Percentiles rank a stretch among this genome's conserved stretches.
These are phyloP conservation scores for Bombus fervidus DNA, from an alignment of 1,140 invertebrate species.

Conservation along the genomic window DNA sequence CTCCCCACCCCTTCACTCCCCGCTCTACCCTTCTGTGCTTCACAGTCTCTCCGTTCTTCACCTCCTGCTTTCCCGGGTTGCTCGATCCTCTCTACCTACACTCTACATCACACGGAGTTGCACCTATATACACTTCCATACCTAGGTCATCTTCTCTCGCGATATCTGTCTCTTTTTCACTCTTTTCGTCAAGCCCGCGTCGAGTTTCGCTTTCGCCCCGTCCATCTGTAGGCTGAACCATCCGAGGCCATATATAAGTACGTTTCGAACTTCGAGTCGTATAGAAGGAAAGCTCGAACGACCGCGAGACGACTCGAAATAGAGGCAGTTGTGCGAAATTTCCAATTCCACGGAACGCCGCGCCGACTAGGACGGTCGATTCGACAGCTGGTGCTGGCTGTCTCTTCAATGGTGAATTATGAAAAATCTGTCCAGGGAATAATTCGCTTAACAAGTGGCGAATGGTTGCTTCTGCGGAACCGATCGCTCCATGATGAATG, in stretches of 20 bases:
- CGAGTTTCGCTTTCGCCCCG: conserved; percentile 53
- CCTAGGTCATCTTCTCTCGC: conserved; percentile 30
- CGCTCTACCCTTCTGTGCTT: conserved; percentile 9
- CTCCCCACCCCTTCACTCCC: conserved; percentile 52
- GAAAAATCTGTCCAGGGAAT: neutral
- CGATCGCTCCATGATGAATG: too few relatives aligned
- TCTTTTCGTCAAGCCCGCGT: conserved; percentile 12
- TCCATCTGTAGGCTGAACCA: conserved; percentile 12
- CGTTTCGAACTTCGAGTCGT: too few relatives aligned
- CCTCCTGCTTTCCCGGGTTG: conserved; percentile 18
- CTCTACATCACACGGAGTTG: conserved; percentile 48
- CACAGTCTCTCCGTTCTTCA: neutral
- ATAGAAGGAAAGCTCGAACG: too few relatives aligned
- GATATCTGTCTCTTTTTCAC: conserved; percentile 19
- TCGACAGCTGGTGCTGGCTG: neutral
- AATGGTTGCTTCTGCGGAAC: neutral
- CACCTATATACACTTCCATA: conserved; percentile 35
- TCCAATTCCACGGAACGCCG: conserved; percentile 55
- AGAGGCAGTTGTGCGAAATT: conserved; percentile 59
- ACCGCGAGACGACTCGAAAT: conserved; percentile 23
- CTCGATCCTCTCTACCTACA: conserved; percentile 68
- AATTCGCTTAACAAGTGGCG: neutral
- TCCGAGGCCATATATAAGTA: too few relatives aligned
- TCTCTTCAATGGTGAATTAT: neutral
- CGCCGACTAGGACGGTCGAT: neutral